Conservation (phyloP, 2,888 invertebrate genomes). For the Melanostoma scalare region DNA sequence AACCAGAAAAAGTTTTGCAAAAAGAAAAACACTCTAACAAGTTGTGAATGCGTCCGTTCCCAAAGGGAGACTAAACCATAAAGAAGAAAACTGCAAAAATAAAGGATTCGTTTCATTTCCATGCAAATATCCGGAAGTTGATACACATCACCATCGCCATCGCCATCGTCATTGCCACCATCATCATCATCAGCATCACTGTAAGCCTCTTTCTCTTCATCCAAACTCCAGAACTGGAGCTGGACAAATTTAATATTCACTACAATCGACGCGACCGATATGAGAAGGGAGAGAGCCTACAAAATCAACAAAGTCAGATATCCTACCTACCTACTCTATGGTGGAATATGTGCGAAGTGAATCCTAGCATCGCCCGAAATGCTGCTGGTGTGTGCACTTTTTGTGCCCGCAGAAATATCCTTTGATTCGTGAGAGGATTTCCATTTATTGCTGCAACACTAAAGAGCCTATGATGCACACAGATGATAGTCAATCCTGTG, state of each 20-base stretch:
- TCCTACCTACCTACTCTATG: too few species aligned
- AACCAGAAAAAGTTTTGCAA: constrained; percentile 1
- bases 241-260: constrained; percentile 70
- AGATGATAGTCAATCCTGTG: constrained; percentile 23
- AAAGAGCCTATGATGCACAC: constrained; percentile 51
- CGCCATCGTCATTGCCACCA: not conserved
- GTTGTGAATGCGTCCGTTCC: constrained; percentile 56
- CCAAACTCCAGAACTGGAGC: constrained; percentile 41
- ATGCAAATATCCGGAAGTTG: constrained; percentile 69
- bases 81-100: constrained; percentile 52
- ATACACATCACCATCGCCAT: constrained; percentile 54
- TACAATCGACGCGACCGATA: constrained; percentile 19
- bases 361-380: constrained; percentile 49
- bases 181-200: not conserved
- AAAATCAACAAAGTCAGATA: constrained; percentile 37
- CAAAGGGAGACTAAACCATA: constrained; percentile 20
- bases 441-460: constrained; percentile 66
- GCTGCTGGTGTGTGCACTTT: constrained; percentile 66
- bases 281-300: constrained; percentile 38
- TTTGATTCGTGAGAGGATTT: constrained; percentile 72
- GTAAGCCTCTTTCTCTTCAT: not conserved
- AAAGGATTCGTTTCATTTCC: constrained; percentile 59
- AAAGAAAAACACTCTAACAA: constrained; percentile 55
- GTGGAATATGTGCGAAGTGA: constrained; percentile 8
- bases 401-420: constrained; percentile 72